Evolutionary conservation across 2,888 invertebrate species (phyloP).

Genomic region (Xanthorhoe designata): DNA sequence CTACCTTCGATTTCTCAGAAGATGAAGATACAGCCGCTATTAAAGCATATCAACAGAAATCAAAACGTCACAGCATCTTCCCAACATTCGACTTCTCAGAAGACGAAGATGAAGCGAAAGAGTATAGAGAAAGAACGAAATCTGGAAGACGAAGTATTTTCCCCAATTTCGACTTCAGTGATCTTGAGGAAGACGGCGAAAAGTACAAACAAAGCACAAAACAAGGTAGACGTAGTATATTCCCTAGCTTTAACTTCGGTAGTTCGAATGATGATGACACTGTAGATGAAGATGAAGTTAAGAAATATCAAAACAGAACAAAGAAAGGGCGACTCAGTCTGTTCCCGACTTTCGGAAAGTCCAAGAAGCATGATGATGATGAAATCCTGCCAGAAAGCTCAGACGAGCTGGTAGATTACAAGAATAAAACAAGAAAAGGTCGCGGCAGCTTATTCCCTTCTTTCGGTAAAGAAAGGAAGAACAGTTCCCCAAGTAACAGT

Average conservation of each 20-base stretch:
- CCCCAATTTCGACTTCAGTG: conserved; percentile 76
- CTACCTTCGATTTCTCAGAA: conserved; percentile 69
- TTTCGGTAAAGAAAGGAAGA: conserved; percentile 75
- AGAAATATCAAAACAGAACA: conserved; percentile 74
- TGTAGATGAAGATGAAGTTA: conserved; percentile 74
- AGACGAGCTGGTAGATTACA: conserved; percentile 76
- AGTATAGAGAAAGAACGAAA: conserved; percentile 70
- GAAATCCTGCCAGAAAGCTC: conserved; percentile 76
- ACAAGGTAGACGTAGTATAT: conserved; percentile 74
- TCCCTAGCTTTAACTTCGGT: conserved; percentile 74
- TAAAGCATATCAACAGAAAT: conserved; percentile 54
- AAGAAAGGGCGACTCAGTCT: conserved; percentile 74
- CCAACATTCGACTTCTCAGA: conserved; percentile 76
- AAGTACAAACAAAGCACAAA: conserved; percentile 74
- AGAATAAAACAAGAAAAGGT: conserved; percentile 72
- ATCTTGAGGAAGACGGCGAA: conserved; percentile 68
- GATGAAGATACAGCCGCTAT: conserved; percentile 48
- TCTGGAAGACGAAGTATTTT: conserved; percentile 75
- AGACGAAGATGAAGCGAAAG: conserved; percentile 74
- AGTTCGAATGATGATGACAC: conserved; percentile 69
- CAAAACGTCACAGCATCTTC: conserved; percentile 73
- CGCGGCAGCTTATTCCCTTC: conserved; percentile 75
- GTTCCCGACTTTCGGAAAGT: conserved; percentile 75
- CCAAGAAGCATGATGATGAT: conserved; percentile 68
- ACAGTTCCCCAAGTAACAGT: conserved; percentile 61